A percentile compares a stretch with the other conserved stretches of the same genome.
phyloP scores from a whole-genome alignment of 2,113 vertebrate genomes.

The Aphelocoma coerulescens region DNA sequence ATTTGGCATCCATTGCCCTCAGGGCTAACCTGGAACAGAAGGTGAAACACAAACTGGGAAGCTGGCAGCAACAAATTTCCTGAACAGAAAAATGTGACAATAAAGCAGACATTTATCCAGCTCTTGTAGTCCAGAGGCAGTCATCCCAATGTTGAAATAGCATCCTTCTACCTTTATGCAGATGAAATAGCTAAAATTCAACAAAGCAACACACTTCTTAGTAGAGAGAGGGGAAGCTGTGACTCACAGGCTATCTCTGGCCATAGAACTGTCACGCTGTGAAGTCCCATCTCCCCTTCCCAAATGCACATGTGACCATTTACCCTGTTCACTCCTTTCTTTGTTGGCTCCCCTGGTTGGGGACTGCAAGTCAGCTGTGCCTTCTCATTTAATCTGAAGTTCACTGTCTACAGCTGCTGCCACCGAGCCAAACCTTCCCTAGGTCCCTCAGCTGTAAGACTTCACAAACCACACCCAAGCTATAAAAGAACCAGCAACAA shows the following conservation, averaged over 20 bases:
- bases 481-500: background rate
- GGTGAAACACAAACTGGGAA: background rate
- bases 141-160: background rate
- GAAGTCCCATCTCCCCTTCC: background rate
- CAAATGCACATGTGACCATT: background rate
- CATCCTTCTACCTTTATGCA: background rate
- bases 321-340: background rate
- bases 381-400: background rate
- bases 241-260: background rate
- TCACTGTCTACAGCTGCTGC: background rate
- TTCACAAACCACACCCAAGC: background rate
- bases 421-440: background rate
- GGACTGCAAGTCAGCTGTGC: background rate
- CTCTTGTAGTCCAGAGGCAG: background rate
- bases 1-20: background rate
- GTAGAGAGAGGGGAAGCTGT: background rate
- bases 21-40: background rate
- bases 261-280: rapidly evolving
- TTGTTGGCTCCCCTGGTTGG: rapidly evolving
- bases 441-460: background rate
- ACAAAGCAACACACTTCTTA: background rate
- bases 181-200: background rate
- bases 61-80: background rate
- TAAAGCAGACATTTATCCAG: background rate
- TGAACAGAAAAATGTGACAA: background rate